Percentiles rank a stretch among this genome's conserved stretches.
Conservation (phyloP, 2,888 invertebrate genomes). For the Polietes domitor region DNA sequence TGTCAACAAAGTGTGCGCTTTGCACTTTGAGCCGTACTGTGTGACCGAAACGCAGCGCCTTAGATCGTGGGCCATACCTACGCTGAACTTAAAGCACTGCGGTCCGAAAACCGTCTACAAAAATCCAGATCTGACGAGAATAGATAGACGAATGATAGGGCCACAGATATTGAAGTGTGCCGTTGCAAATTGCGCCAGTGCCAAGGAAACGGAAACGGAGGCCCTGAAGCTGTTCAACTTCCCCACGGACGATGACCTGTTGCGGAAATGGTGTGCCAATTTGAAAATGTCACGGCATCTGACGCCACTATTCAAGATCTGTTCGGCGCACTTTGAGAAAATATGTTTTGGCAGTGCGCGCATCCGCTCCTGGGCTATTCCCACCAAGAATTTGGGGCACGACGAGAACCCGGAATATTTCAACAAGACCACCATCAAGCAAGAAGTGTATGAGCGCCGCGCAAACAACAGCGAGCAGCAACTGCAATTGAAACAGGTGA, state of each 20-base stretch:
- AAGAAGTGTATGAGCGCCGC: conserved; percentile 47
- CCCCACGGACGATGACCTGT: conserved; percentile 63
- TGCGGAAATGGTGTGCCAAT: conserved; percentile 69
- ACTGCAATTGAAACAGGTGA: conserved; percentile 67
- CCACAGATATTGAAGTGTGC: conserved; percentile 66
- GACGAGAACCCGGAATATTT: conserved; percentile 45
- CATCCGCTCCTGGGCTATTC: conserved; percentile 69
- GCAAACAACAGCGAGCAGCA: neutral
- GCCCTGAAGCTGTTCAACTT: conserved; percentile 66
- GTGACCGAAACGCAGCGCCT: conserved; percentile 70
- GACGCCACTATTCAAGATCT: conserved; percentile 67
- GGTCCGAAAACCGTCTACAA: conserved; percentile 49
- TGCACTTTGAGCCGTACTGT: conserved; percentile 74
- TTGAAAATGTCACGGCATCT: conserved; percentile 65
- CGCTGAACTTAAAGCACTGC: conserved; percentile 67
- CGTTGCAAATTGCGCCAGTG: conserved; percentile 60
- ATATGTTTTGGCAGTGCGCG: conserved; percentile 69
- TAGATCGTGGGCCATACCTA: conserved; percentile 75
- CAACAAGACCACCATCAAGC: conserved; percentile 48
- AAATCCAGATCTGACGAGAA: conserved; percentile 64
- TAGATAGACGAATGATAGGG: conserved; percentile 63
- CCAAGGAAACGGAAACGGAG: conserved; percentile 51
- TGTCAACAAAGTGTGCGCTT: conserved; percentile 74
- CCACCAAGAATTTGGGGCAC: conserved; percentile 67
- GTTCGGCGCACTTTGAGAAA: conserved; percentile 68